Evolutionary conservation across 2,113 vertebrate species (phyloP), one percentile per base, ranked within the genome.

Genomic region (Paedocypris sp.): DNA sequence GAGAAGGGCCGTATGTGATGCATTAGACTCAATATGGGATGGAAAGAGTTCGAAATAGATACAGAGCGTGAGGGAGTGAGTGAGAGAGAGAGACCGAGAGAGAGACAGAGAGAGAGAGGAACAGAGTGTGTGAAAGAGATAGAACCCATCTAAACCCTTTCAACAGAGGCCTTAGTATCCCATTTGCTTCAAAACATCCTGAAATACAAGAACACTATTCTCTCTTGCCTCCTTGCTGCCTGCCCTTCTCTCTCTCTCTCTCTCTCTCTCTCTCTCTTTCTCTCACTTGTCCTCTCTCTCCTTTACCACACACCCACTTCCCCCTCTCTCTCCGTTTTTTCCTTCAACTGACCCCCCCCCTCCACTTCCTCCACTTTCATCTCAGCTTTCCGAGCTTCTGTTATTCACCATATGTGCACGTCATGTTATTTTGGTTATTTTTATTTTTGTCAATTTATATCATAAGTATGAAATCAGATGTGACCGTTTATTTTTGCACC

Each of bases 191-290:
- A 59, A 58, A 68, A 46, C 38, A 48, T 53, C 29, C 60, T 49
- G 38, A 60, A 63, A 64, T 52, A 69, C 67, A 69, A 59, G 60
- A 63, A 57, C 39, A 35, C 67, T 59, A 69, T 64, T 69, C 60
- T 64, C 16, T 50, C 60, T 60, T 53, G 52, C 49, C 58, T 66
- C 26, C 56, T 60, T 48, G 36, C 22, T 42, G 41, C 48, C 56
- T 60, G 39, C 50, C 36, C 7, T 22, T 31, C 26, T 48, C 28
- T 57, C 41, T 41, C 18, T 38, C 35, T 47, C 32, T 49, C 43
- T 20, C 33, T 62, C 41, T 41, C 28, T 25, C 26, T 56, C n/a
- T 36, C 33, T 42, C 16, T 42, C 36, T 58, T 13, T 20, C 53
- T 3, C 53, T 31, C 64, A 26, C 48, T 13, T 43, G 5, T 22